phyloP scores from a whole-genome alignment of 1,140 invertebrate genomes.

The Archegozetes longisetosus region DNA sequence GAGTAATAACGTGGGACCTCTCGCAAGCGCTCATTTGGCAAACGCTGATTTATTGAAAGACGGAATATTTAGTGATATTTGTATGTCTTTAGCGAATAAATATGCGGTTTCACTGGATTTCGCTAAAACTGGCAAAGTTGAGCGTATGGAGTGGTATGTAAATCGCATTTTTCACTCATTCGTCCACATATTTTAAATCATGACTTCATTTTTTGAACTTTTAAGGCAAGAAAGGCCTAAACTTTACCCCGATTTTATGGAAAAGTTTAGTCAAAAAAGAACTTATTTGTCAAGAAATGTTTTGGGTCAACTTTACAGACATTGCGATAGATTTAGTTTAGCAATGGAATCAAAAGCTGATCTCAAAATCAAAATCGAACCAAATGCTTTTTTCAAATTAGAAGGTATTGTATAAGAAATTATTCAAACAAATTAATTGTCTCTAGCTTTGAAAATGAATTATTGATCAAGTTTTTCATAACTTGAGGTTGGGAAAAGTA shows the following conservation, averaged over 20 bases:
- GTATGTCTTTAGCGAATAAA: slow-evolving; percentile 21
- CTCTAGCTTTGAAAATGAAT: background rate
- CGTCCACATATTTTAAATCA: background rate
- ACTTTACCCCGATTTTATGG: slow-evolving; percentile 26
- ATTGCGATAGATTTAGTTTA: background rate
- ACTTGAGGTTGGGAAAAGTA: slow-evolving; percentile 20
- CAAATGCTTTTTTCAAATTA: background rate
- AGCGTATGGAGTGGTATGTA: background rate
- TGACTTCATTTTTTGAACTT: background rate
- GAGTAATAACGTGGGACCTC: slow-evolving; percentile 25
- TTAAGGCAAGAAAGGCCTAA: background rate
- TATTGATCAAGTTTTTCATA: slow-evolving; percentile 13
- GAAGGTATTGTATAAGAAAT: no score
- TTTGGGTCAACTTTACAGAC: slow-evolving; percentile 17
- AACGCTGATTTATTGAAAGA: slow-evolving; percentile 21
- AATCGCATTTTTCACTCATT: background rate
- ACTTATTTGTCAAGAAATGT: slow-evolving; percentile 16
- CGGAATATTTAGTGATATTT: slow-evolving; percentile 20
- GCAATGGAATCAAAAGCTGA: background rate
- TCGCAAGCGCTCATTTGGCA: slow-evolving; percentile 25
- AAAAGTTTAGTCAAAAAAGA: slow-evolving; percentile 15
- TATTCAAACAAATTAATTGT: background rate
- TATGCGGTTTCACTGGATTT: slow-evolving; percentile 27
- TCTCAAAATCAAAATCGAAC: no score
- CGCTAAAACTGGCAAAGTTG: slow-evolving; percentile 25